These are phyloP conservation scores for Hucho hucho DNA, from an alignment of 2,113 vertebrate genomes.

Conservation along the genomic window DNA sequence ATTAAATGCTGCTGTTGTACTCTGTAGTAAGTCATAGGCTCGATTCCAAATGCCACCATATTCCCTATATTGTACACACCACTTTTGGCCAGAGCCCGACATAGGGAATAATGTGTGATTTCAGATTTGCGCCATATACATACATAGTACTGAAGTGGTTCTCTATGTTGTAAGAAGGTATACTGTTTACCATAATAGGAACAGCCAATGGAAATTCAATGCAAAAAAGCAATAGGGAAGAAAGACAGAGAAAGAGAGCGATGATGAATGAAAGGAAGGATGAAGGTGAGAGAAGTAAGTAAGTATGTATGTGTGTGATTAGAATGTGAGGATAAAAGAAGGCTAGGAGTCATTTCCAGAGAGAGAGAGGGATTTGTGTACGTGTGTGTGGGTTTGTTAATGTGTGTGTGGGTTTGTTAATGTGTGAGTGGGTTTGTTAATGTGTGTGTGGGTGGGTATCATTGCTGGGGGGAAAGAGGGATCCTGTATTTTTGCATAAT, in stretches of 20 bases:
- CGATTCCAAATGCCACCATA: background rate
- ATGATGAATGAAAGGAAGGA: background rate
- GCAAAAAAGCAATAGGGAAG: conserved; percentile 25
- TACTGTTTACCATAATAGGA: conserved; percentile 39
- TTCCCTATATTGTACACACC: no score
- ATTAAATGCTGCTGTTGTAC: conserved; percentile 61
- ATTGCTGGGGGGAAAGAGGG: conserved; percentile 67
- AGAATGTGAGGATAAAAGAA: conserved; percentile 53
- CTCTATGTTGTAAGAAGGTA: background rate
- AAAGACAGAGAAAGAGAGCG: background rate
- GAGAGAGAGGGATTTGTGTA: background rate
- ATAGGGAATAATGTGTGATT: no score
- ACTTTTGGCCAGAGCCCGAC: no score
- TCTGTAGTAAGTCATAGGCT: conserved; percentile 25
- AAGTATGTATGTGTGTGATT: conserved; percentile 13
- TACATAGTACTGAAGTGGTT: no score
- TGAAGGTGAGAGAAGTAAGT: background rate
- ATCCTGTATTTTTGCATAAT: conserved; percentile 85
- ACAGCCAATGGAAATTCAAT: conserved; percentile 39
- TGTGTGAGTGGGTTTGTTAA: background rate
- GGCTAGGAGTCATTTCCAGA: conserved; percentile 21
- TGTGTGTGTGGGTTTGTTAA: no score
- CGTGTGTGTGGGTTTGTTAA: no score
- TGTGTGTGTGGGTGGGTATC: conserved; percentile 54
- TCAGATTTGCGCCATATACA: no score